Percentiles rank a stretch among this genome's conserved stretches.
Conservation (phyloP, 2,797 vertebrate species). For the Chaenodraco wilsoni region DNA sequence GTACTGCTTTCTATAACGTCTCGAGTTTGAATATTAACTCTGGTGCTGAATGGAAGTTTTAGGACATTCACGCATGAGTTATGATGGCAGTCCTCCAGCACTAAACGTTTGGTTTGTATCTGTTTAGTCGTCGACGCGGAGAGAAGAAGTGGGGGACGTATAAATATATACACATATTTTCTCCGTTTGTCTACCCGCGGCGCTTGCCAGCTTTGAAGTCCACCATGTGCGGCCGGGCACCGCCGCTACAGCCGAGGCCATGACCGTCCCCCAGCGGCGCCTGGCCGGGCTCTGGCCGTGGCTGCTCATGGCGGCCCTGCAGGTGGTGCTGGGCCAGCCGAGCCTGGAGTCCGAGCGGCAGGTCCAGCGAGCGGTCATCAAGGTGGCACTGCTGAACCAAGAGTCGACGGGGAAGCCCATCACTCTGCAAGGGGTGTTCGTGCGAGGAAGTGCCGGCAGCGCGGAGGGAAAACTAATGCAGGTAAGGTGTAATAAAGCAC, state of each 20-base stretch:
- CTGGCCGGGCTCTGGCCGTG: conserved; percentile 90
- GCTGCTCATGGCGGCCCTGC: conserved; percentile 95
- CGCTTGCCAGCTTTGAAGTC: conserved; percentile 82
- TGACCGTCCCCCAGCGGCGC: conserved; percentile 91
- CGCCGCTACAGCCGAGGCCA: conserved; percentile 95
- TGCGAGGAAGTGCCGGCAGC: conserved; percentile 87
- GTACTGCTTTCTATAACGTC: conserved; percentile 18
- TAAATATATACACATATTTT: background rate
- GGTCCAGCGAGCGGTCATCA: conserved; percentile 90
- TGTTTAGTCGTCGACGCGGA: conserved; percentile 27
- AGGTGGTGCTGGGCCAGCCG: conserved; percentile 88
- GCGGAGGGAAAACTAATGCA: conserved; percentile 96
- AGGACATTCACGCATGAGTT: conserved; percentile 51
- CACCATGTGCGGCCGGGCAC: conserved; percentile 92
- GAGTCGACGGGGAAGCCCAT: conserved; percentile 87
- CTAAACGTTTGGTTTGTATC: conserved; percentile 57
- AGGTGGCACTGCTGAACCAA: conserved; percentile 91
- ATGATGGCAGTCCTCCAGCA: conserved; percentile 45
- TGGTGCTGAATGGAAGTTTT: conserved; percentile 61
- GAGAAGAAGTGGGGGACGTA: conserved; percentile 34
- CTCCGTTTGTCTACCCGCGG: conserved; percentile 44
- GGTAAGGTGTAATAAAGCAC: conserved; percentile 79
- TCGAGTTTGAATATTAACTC: conserved; percentile 46
- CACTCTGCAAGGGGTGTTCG: conserved; percentile 92
- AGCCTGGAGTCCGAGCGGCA: conserved; percentile 90